Percentiles rank a stretch among this genome's conserved stretches.
These are phyloP conservation scores for Falco peregrinus DNA, from an alignment of 2,797 vertebrate genomes.

Conservation along the genomic window DNA sequence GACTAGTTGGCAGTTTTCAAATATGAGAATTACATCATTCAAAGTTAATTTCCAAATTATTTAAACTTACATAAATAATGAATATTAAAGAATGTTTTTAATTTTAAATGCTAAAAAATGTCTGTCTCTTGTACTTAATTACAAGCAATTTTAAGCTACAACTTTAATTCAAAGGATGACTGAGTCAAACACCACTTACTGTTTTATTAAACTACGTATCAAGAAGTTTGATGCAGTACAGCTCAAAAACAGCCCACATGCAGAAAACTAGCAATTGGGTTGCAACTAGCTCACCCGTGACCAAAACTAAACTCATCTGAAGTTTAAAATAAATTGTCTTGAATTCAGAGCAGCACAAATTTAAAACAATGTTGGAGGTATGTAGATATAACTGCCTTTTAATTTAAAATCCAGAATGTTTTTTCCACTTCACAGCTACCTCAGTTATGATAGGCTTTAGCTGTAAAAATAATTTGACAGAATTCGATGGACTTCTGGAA, in stretches of 20 bases:
- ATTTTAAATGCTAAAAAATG: neutral
- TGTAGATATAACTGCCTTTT: neutral
- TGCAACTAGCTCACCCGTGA: conserved; percentile 46
- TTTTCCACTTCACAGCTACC: conserved; percentile 22
- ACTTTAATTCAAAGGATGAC: neutral
- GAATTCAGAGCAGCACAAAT: conserved; percentile 49
- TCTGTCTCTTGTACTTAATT: neutral
- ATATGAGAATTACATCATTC: neutral
- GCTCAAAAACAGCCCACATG: conserved; percentile 35
- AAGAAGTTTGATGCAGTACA: conserved; percentile 14
- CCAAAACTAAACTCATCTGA: conserved; percentile 32
- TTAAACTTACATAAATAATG: neutral
- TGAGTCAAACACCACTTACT: neutral
- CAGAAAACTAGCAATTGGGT: conserved; percentile 20
- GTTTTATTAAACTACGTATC: conserved; percentile 8
- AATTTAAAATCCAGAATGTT: neutral
- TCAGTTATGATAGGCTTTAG: neutral
- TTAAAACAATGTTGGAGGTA: neutral
- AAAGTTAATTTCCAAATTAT: neutral
- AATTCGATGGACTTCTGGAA: neutral
- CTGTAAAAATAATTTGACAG: neutral
- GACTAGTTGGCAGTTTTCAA: neutral
- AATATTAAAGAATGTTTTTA: neutral
- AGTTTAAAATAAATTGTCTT: conserved; percentile 41
- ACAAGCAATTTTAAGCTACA: neutral